Percentiles rank a stretch among this genome's conserved stretches.
Evolutionary conservation across 2,888 invertebrate genomes (phyloP).

Genomic region (Imbricaverruca yamaguchii): DNA sequence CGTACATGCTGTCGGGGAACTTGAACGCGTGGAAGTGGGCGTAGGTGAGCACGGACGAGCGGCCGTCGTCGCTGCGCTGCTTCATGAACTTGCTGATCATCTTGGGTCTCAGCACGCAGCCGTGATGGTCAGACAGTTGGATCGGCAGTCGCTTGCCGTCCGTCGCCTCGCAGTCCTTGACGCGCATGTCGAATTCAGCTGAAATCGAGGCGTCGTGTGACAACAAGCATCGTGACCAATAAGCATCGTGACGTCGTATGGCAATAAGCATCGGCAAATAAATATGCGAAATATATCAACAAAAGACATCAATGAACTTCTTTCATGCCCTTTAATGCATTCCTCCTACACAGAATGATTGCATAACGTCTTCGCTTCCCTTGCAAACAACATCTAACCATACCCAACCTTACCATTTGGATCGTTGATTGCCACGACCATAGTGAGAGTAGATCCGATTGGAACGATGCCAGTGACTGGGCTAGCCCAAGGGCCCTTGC

Average conservation of each 20-base stretch:
- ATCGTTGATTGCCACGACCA: slow-evolving; percentile 80
- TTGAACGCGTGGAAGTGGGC: slow-evolving; percentile 94
- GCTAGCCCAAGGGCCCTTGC: slow-evolving; percentile 90
- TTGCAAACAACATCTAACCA: no score
- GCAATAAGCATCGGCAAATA: no score
- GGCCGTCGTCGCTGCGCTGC: slow-evolving; percentile 54
- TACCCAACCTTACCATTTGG: neutral
- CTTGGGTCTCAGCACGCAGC: slow-evolving; percentile 84
- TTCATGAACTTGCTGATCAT: slow-evolving; percentile 64
- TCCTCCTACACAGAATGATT: no score
- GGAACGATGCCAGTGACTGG: slow-evolving; percentile 89
- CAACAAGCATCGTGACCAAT: no score
- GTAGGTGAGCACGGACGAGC: slow-evolving; percentile 85
- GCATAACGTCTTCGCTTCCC: no score
- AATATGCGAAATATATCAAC: no score
- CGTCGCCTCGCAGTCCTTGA: slow-evolving; percentile 86
- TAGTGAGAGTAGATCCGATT: slow-evolving; percentile 80
- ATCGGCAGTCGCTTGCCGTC: slow-evolving; percentile 76
- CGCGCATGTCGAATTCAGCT: slow-evolving; percentile 94
- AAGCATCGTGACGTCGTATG: neutral
- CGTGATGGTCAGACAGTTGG: slow-evolving; percentile 82
- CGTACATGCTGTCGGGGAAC: slow-evolving; percentile 86
- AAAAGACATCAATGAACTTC: no score
- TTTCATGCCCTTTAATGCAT: no score
- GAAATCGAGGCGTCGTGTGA: slow-evolving; percentile 35